These are phyloP conservation scores for Drosophila ironensis DNA, from an alignment of 1,140 invertebrate genomes.

Conservation along the genomic window DNA sequence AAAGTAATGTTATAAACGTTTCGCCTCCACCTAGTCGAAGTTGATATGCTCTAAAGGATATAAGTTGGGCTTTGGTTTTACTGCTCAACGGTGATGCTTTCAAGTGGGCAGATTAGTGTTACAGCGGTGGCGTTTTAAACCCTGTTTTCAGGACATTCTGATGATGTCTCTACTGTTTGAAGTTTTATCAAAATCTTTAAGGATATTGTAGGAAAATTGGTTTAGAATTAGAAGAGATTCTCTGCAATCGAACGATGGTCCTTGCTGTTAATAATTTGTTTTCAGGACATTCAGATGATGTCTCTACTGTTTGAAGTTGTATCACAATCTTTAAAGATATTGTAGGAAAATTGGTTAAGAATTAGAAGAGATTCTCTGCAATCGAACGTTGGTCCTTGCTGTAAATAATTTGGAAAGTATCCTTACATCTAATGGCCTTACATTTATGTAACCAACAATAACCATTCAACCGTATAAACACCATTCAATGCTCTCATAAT, in stretches of 20 bases:
- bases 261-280: too few species aligned
- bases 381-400: too few species aligned
- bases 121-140: background rate
- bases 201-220: background rate
- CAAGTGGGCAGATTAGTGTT: constrained; percentile 7
- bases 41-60: constrained; percentile 19
- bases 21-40: constrained; percentile 27
- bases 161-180: background rate
- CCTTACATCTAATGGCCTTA: too few species aligned
- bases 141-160: background rate
- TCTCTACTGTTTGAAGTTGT: background rate
- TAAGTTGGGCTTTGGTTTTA: constrained; percentile 1
- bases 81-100: constrained; percentile 8
- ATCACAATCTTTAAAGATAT: background rate
- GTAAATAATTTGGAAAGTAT: too few species aligned
- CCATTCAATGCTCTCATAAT: background rate
- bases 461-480: background rate
- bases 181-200: background rate
- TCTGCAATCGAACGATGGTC: too few species aligned
- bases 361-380: too few species aligned
- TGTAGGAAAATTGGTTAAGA: background rate
- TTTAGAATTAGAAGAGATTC: too few species aligned
- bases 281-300: background rate
- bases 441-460: too few species aligned
- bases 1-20: constrained; percentile 50